Conservation (phyloP, 2,113 vertebrate species). For the Archocentrus centrarchus region DNA sequence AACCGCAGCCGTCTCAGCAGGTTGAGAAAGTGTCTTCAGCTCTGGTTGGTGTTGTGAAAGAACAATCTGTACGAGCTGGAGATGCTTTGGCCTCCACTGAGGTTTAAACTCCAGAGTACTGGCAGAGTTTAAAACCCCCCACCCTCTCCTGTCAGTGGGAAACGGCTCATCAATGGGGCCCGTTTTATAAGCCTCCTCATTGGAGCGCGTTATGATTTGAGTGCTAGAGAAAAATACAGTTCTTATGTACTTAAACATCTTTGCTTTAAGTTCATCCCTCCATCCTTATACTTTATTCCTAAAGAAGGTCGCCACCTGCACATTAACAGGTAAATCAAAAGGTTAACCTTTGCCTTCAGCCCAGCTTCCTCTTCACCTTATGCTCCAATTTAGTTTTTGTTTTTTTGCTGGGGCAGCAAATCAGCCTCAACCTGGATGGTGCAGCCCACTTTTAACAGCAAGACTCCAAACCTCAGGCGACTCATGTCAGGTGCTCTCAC, state of each 20-base stretch:
- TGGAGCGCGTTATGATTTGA: not conserved
- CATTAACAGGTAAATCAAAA: not conserved
- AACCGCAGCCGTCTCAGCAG: conserved; percentile 17
- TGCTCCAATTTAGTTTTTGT: not conserved
- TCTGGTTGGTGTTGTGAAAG: not conserved
- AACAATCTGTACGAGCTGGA: not conserved
- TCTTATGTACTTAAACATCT: too few relatives aligned
- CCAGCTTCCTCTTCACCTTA: fast-evolving
- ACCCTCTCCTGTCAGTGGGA: not conserved
- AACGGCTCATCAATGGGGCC: not conserved
- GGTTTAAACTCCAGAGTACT: not conserved
- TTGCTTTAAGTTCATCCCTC: too few relatives aligned
- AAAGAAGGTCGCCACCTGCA: not conserved
- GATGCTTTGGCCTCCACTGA: not conserved
- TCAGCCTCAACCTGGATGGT: too few relatives aligned
- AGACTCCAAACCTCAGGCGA: not conserved
- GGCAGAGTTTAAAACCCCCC: not conserved
- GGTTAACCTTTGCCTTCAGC: not conserved
- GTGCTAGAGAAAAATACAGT: too few relatives aligned
- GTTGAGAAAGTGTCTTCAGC: conserved; percentile 15
- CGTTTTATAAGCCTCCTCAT: conserved; percentile 30
- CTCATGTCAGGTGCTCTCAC: not conserved
- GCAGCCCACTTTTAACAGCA: not conserved
- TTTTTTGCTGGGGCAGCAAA: not conserved
- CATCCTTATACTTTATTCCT: too few relatives aligned